A percentile compares a stretch with the other conserved stretches of the same genome.
These are phyloP conservation scores for Harpagifer antarcticus DNA, from an alignment of 2,797 vertebrate species.

Conservation along the genomic window DNA sequence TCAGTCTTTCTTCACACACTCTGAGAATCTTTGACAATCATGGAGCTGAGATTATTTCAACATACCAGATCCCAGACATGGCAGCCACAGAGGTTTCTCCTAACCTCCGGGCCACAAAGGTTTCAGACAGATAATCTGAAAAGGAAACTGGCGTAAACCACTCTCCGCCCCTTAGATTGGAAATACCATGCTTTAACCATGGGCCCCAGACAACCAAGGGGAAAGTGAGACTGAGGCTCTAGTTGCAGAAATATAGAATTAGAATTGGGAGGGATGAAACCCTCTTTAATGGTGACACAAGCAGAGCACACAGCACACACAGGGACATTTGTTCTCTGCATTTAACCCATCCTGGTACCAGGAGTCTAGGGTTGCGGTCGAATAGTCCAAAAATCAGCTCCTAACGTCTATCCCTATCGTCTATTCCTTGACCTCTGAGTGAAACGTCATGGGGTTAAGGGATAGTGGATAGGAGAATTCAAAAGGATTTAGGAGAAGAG, in stretches of 20 bases:
- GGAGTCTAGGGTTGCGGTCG: too few relatives aligned
- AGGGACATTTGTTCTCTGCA: too few relatives aligned
- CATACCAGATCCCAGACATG: conserved; percentile 61
- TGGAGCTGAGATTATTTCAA: conserved; percentile 26
- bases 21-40: conserved; percentile 15
- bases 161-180: conserved; percentile 60
- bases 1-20: conserved; percentile 6
- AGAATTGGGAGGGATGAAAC: too few relatives aligned
- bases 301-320: too few relatives aligned
- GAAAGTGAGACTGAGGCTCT: conserved; percentile 56
- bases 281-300: too few relatives aligned
- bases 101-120: conserved; percentile 70
- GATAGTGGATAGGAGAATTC: too few relatives aligned
- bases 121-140: conserved; percentile 81
- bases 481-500: too few relatives aligned
- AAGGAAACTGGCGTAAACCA: conserved; percentile 78
- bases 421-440: too few relatives aligned
- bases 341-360: too few relatives aligned
- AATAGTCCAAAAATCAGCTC: too few relatives aligned
- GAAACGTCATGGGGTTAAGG: too few relatives aligned
- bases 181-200: conserved; percentile 44
- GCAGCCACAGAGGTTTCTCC: conserved; percentile 52
- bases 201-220: conserved; percentile 59
- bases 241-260: conserved; percentile 30
- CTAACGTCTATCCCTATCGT: too few relatives aligned